phyloP scores from a whole-genome alignment of 2,888 invertebrate species.

The Lycocerus yunnanus region DNA sequence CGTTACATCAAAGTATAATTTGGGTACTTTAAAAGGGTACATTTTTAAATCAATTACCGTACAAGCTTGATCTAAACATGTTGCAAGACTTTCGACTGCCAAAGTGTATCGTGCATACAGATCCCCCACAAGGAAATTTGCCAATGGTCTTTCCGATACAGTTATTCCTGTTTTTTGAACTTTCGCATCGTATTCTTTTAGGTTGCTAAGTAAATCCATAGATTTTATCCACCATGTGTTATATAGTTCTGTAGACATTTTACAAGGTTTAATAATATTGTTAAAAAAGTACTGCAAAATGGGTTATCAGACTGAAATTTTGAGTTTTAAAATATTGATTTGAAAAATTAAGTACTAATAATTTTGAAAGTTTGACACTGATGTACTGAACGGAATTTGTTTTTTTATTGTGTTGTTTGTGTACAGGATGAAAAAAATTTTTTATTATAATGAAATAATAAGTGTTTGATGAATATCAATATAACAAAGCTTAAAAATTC shows the following conservation, averaged over 20 bases:
- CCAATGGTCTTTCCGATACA: constrained; percentile 57
- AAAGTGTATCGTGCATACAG: constrained; percentile 60
- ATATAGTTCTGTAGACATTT: constrained; percentile 58
- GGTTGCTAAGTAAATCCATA: constrained; percentile 52
- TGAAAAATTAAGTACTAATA: not conserved
- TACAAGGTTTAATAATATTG: not conserved
- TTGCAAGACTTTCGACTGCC: constrained; percentile 62
- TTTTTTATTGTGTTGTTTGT: not conserved
- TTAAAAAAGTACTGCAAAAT: not conserved
- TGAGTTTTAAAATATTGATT: not conserved
- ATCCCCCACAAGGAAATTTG: constrained; percentile 59
- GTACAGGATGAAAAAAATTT: too few relatives aligned
- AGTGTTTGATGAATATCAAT: too few relatives aligned
- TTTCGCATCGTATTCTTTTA: constrained; percentile 51
- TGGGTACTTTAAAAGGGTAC: not conserved
- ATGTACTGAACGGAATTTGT: not conserved
- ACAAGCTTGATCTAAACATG: constrained; percentile 61
- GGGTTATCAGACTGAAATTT: not conserved
- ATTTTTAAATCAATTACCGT: not conserved
- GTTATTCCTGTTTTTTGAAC: constrained; percentile 37
- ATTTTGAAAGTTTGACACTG: not conserved
- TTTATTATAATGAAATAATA: too few relatives aligned
- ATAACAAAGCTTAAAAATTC: too few relatives aligned
- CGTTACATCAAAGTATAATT: not conserved
- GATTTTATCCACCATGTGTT: constrained; percentile 59